Evolutionary conservation across 2,113 vertebrate species (phyloP).

Genomic region (Seriola quinqueradiata): DNA sequence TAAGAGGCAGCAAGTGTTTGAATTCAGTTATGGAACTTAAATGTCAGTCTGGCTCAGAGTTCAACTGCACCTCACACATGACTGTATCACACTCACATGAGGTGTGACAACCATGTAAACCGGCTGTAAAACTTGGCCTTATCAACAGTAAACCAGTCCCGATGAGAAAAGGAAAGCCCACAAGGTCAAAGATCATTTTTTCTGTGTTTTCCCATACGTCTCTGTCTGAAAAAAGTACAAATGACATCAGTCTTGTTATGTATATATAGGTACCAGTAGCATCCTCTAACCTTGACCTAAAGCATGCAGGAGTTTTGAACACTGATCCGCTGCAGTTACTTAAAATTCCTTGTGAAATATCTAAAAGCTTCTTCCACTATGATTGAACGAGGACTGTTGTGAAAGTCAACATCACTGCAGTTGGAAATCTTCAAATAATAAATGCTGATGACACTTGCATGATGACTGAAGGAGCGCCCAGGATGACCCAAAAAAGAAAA

Average conservation of each 20-base stretch:
- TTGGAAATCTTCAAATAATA: background rate
- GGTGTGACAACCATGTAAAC: background rate
- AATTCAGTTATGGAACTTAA: background rate
- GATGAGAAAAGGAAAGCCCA: constrained; percentile 12
- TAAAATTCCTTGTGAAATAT: background rate
- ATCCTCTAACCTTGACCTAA: constrained; percentile 4
- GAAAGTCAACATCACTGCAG: background rate
- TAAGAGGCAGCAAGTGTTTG: background rate
- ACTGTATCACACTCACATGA: no score
- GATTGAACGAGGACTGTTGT: background rate
- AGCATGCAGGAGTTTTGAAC: background rate
- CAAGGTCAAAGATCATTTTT: background rate
- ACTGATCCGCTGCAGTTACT: background rate
- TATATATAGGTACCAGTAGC: constrained; percentile 4
- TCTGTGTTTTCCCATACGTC: constrained; percentile 43
- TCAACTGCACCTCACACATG: background rate
- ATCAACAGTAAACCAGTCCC: constrained; percentile 10
- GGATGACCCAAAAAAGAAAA: background rate
- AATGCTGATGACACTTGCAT: background rate
- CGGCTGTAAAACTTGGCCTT: background rate
- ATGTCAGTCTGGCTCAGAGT: background rate
- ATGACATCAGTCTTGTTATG: constrained; percentile 7
- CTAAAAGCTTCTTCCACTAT: background rate
- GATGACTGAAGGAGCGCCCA: no score
- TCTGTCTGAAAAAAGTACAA: constrained; percentile 12